These are phyloP conservation scores for Coregonus ussuriensis DNA, from an alignment of 2,797 vertebrate genomes.

Conservation along the genomic window DNA sequence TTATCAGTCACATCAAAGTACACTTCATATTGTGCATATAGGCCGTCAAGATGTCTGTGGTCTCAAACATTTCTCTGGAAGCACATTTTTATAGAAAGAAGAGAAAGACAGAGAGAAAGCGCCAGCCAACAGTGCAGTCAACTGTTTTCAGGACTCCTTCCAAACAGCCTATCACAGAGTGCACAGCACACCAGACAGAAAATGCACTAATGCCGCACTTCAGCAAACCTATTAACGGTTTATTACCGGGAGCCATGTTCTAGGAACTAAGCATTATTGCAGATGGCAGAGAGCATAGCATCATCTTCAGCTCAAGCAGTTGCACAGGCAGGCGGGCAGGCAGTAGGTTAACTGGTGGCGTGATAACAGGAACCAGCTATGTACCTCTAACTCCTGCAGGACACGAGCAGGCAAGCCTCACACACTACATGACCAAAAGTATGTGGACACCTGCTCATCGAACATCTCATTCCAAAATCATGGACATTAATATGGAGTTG, in stretches of 20 bases:
- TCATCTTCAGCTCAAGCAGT: constrained; percentile 7
- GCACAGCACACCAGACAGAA: neutral
- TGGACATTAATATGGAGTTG: too few relatives aligned
- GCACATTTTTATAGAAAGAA: neutral
- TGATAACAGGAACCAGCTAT: constrained; percentile 14
- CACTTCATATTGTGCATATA: neutral
- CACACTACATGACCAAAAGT: neutral
- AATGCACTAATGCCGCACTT: constrained; percentile 7
- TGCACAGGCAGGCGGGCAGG: constrained; percentile 2
- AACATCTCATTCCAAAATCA: too few relatives aligned
- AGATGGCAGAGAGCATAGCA: constrained; percentile 20
- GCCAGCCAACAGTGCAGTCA: neutral
- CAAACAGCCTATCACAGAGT: neutral
- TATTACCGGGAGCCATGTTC: constrained; percentile 30
- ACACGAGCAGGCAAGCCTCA: constrained; percentile 12
- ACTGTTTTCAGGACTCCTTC: neutral
- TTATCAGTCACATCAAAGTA: neutral
- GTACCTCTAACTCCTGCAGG: neutral
- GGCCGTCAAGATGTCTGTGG: neutral
- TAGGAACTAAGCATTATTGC: constrained; percentile 26
- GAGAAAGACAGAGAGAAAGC: neutral
- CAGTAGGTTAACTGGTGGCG: constrained; percentile 34
- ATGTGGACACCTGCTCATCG: too few relatives aligned
- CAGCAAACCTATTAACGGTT: constrained; percentile 41
- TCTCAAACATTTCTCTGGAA: neutral